Evolutionary conservation across 2,888 invertebrate species (phyloP), one percentile per base, ranked within the genome.

Genomic region (Coremacera marginata): DNA sequence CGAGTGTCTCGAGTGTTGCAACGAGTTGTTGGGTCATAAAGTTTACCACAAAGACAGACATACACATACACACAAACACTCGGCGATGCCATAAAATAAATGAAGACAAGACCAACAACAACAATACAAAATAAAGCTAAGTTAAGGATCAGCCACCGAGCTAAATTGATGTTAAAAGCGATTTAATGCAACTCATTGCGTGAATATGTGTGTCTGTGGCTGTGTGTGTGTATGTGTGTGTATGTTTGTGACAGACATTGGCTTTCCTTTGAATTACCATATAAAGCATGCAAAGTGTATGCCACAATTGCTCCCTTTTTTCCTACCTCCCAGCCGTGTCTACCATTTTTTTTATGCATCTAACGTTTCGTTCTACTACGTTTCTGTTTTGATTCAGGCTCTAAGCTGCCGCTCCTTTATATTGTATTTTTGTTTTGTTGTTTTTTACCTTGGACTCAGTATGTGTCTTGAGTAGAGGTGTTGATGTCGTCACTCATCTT

Each of bases 401-500:
- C 11, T 9, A 3, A 49, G 62, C 51, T 37, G 73, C 51, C 57
- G 73, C 51, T 63, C 44, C 51, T 73, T 44, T 5, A 9, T 70
- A 51, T 70, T 27, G 14, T 31, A 34, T 8, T 68, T n/a, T 19
- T 67, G 5, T 52, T 25, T 37, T 67, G 25, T 27, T 34, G 31
- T 52, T 52, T 34, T 70, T 55, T 70, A 25, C n/a, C n/a, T n/a
- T n/a, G n/a, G n/a, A 9, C 31, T 8, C 3, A 22, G 5, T n/a
- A 14, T 27, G n/a, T 71, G 52, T 8, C 5, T 51, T 52, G 52
- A 37, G 57, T 22, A 19, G 51, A 77, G 77, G 70, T 77, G 74
- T 77, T 77, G 70, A 52, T 70, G 74, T 77, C 77, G 55, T 49
- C 77, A 75, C 77, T 70, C 63, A 51, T 19, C 73, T 31, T 65